Evolutionary conservation across 2,888 invertebrate species (phyloP).

Genomic region (Torymus tubicola): DNA sequence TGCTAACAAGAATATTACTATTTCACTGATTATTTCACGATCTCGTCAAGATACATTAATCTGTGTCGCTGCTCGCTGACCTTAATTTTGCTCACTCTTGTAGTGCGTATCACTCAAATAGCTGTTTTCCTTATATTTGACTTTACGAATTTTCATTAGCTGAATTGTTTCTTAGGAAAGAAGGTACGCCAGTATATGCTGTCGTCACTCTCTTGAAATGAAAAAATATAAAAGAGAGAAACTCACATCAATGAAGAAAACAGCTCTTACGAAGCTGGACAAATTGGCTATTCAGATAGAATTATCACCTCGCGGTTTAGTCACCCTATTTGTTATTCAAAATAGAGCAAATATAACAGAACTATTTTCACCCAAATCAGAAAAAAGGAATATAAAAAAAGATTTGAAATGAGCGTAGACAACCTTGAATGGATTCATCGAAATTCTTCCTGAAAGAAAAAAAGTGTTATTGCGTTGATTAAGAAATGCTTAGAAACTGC

Average conservation of each 20-base stretch:
- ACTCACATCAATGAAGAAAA: conserved; percentile 15
- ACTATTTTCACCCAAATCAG: background rate
- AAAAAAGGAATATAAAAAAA: background rate
- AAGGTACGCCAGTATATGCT: background rate
- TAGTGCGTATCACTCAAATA: too few relatives aligned
- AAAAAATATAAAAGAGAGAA: background rate
- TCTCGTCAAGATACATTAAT: too few relatives aligned
- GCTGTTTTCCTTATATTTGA: background rate
- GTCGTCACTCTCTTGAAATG: background rate
- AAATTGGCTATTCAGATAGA: conserved; percentile 49
- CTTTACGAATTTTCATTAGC: conserved; percentile 10
- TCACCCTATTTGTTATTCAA: background rate
- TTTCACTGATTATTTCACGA: too few relatives aligned
- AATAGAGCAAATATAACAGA: conserved; percentile 5
- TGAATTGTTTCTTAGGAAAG: background rate
- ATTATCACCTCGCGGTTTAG: conserved; percentile 2
- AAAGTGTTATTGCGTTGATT: too few relatives aligned
- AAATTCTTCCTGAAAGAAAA: too few relatives aligned
- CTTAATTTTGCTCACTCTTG: too few relatives aligned
- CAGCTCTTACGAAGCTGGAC: background rate
- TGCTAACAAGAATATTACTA: too few relatives aligned
- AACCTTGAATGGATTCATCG: too few relatives aligned
- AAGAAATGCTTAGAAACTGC: too few relatives aligned
- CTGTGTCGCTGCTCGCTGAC: too few relatives aligned
- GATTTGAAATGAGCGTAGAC: background rate